Percentiles rank a stretch among this genome's conserved stretches.
phyloP scores from a whole-genome alignment of 2,113 vertebrate genomes.

The Mixornis gularis region DNA sequence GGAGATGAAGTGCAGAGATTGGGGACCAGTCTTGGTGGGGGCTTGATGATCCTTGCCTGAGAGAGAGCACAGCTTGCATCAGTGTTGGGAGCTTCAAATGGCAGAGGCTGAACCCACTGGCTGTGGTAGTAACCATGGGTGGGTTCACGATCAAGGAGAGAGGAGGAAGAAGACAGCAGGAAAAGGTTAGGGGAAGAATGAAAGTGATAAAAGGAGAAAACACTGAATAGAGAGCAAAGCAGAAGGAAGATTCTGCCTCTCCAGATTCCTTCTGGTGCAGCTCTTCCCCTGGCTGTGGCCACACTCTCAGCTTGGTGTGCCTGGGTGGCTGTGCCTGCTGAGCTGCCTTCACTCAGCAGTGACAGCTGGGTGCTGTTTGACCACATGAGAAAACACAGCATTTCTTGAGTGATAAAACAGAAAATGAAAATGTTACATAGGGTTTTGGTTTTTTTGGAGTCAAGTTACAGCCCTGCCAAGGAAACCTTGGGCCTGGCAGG shows the following conservation, averaged over 20 bases:
- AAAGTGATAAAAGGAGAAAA: background rate
- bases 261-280: background rate
- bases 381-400: background rate
- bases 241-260: background rate
- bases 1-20: background rate
- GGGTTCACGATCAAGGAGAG: background rate
- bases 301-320: background rate
- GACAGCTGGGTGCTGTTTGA: background rate
- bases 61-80: background rate
- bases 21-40: rapidly evolving
- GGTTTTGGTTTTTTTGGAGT: background rate
- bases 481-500: background rate
- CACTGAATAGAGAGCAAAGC: background rate
- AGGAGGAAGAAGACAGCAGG: background rate
- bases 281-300: background rate
- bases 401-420: background rate
- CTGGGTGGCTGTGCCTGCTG: rapidly evolving
- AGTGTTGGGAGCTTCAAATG: background rate
- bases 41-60: background rate
- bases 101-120: background rate
- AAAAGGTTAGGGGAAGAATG: background rate
- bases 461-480: background rate
- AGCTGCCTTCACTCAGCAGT: rapidly evolving
- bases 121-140: background rate
- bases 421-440: rapidly evolving